Evolutionary conservation across 1,140 invertebrate genomes (phyloP).

Genomic region (Pentalonia nigronervosa): DNA sequence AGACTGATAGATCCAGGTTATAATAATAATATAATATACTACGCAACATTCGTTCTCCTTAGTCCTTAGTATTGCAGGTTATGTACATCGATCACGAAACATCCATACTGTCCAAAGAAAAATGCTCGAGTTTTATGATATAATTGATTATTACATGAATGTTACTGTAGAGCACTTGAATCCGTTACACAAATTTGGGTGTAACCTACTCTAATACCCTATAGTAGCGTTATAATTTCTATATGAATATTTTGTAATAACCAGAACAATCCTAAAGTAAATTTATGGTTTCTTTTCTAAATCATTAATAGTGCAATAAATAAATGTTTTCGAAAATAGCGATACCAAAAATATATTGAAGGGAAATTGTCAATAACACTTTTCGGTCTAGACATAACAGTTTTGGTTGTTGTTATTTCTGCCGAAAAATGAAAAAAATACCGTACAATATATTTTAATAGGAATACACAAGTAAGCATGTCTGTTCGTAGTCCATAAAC

Average conservation of each 20-base stretch:
- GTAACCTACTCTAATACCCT: not conserved
- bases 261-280: not conserved
- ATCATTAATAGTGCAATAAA: not conserved
- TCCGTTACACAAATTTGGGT: not conserved
- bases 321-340: not conserved
- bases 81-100: not conserved
- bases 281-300: not conserved
- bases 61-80: not conserved
- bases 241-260: not conserved
- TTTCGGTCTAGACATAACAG: not conserved
- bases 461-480: not conserved
- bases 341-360: not conserved
- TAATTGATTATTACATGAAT: not conserved
- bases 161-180: not conserved
- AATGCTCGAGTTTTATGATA: not conserved
- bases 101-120: not conserved
- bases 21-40: not conserved
- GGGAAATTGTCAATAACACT: slow-evolving; percentile 1
- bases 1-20: not conserved
- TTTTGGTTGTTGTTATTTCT: not conserved
- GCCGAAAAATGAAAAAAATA: not conserved
- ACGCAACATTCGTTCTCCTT: too few relatives aligned
- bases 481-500: not conserved
- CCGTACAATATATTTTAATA: not conserved
- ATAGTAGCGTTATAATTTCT: not conserved